phyloP scores from a whole-genome alignment of 2,888 invertebrate genomes.

The Lypha dubia region DNA sequence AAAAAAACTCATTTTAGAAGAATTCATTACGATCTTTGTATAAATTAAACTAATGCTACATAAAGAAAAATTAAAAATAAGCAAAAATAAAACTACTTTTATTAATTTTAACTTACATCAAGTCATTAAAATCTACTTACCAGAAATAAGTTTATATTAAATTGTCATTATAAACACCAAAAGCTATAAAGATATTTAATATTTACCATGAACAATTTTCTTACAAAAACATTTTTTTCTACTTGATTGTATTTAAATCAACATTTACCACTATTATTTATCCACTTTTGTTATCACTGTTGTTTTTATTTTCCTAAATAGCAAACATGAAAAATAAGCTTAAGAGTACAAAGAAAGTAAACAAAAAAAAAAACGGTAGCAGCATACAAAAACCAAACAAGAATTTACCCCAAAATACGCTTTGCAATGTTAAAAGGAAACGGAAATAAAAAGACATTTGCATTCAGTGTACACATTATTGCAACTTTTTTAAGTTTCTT shows the following conservation, averaged over 20 bases:
- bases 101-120: neutral
- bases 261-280: slow-evolving; percentile 54
- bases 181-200: slow-evolving; percentile 12
- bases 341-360: slow-evolving; percentile 6
- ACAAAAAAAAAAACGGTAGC: neutral
- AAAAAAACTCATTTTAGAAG: too few relatives aligned
- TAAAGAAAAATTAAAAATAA: too few relatives aligned
- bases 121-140: slow-evolving; percentile 44
- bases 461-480: slow-evolving; percentile 60
- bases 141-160: slow-evolving; percentile 6
- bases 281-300: slow-evolving; percentile 41
- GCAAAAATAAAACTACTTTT: too few relatives aligned
- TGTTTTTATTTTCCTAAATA: slow-evolving; percentile 7
- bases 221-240: slow-evolving; percentile 8
- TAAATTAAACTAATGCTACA: too few relatives aligned
- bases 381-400: neutral
- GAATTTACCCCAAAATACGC: slow-evolving; percentile 65
- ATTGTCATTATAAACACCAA: slow-evolving; percentile 1
- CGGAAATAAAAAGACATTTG: slow-evolving; percentile 71
- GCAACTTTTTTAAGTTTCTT: slow-evolving; percentile 8
- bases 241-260: slow-evolving; percentile 54
- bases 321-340: slow-evolving; percentile 32
- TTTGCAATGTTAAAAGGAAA: slow-evolving; percentile 69
- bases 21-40: too few relatives aligned
- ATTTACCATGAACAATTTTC: neutral